These are phyloP conservation scores for Rostratula benghalensis DNA, from an alignment of 2,113 vertebrate species.

Conservation along the genomic window DNA sequence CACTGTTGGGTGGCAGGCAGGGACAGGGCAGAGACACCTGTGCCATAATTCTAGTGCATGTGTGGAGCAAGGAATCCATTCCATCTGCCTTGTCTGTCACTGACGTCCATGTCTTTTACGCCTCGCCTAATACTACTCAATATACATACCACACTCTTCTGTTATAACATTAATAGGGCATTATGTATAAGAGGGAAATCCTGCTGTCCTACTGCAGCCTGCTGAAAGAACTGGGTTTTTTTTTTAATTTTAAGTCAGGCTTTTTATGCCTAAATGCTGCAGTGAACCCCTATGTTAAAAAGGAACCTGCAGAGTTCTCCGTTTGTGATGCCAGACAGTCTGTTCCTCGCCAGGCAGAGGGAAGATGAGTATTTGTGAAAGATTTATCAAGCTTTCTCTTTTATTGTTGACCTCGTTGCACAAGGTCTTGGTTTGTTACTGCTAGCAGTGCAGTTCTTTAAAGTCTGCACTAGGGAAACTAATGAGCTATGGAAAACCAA, in stretches of 20 bases:
- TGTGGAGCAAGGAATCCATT: not conserved
- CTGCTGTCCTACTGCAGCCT: not conserved
- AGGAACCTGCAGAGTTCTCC: not conserved
- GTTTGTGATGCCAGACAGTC: not conserved
- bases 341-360: not conserved
- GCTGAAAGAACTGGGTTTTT: not conserved
- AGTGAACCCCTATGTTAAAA: not conserved
- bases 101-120: not conserved
- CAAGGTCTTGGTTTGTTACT: not conserved
- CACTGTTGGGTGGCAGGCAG: rapidly evolving
- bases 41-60: rapidly evolving
- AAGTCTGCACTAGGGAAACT: not conserved
- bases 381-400: not conserved
- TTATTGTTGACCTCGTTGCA: not conserved
- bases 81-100: rapidly evolving
- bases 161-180: not conserved
- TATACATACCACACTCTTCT: rapidly evolving
- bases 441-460: not conserved
- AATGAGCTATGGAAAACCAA: not conserved
- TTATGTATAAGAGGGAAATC: not conserved
- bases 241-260: not conserved
- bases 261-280: not conserved
- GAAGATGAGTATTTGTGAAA: not conserved
- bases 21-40: rapidly evolving
- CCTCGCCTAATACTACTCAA: not conserved